Base-by-base conservation (phyloP, 2,888 invertebrate genomes). In the Balanococcus diminutus region DNA sequence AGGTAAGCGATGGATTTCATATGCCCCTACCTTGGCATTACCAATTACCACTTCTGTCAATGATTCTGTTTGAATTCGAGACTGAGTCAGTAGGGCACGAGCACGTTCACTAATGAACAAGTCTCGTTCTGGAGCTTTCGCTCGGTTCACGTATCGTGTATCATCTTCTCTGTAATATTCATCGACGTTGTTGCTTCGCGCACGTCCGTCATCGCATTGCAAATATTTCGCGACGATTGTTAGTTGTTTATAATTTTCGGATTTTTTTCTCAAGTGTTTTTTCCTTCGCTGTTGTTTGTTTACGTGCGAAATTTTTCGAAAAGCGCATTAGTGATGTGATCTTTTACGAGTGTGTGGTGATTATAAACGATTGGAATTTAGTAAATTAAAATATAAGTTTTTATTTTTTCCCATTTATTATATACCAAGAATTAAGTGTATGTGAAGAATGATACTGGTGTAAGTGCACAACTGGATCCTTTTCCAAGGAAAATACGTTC, bases 41-140 rank as follows among this genome's bases (percentile, higher is more conserved):
- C 79, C 85, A 85, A 85, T 85, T 85, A 85, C 85, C 85, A 85
- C 79, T 75, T 85, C 85, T 85, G 85, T 85, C 85, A 75, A 85
- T 75, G 85, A 46, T 85, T 85, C 85, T 85, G 85, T 79, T 85
- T 46, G 85, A 75, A 75, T 85, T 75, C 79, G 79, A 85, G 85
- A 85, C 85, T 85, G 85, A 85, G 85, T 85, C 85, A 85, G 85
- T 85, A 85, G 85, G 85, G 85, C 85, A 85, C 42, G 79, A 85
- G 85, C 85, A 79, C 85, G 85, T 85, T 85, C 83, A 46, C 85
- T 85, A 51, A 46, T 85, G 85, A 85, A 85, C 85, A 85, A 75
- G 85, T 85, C 46, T 85, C 79, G 83, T 83, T 83, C 56, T 51
- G 51, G 83, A 83, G 83, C 83, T 83, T 83, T 83, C 83, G 56